Evolutionary conservation across 92 coral and sea anemone species (phyloP).

Genomic region (Phenganax stokvisi): DNA sequence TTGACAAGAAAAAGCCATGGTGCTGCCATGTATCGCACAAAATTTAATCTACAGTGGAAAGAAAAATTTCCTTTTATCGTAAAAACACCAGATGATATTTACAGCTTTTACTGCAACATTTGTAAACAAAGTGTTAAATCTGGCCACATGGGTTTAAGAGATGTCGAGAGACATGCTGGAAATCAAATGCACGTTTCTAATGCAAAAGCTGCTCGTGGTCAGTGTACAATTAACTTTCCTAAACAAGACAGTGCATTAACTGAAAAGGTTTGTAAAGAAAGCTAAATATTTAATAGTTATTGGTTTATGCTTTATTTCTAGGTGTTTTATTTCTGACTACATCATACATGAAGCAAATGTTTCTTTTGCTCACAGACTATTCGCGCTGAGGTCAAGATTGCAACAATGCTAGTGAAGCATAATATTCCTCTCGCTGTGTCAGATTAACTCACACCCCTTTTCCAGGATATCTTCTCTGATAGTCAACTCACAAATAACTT

Average conservation of each 20-base stretch:
- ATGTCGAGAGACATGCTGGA: too few relatives aligned
- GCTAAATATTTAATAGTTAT: background rate
- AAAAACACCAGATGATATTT: background rate
- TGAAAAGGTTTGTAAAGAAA: slow-evolving; percentile 4
- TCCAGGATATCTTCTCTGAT: slow-evolving; percentile 32
- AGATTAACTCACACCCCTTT: slow-evolving; percentile 29
- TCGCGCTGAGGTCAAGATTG: slow-evolving; percentile 46
- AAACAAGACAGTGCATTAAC: background rate
- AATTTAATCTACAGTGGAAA: background rate
- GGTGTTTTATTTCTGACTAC: too few relatives aligned
- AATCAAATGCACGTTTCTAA: too few relatives aligned
- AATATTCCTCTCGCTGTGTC: slow-evolving; percentile 38
- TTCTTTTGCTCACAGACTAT: slow-evolving; percentile 5
- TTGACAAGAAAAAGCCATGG: background rate
- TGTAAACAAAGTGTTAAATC: background rate
- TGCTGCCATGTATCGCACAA: background rate
- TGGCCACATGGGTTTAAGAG: too few relatives aligned
- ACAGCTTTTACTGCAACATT: background rate
- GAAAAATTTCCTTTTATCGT: background rate
- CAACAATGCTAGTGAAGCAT: slow-evolving; percentile 37
- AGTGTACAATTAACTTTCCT: too few relatives aligned
- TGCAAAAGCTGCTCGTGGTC: too few relatives aligned
- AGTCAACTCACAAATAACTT: slow-evolving; percentile 29
- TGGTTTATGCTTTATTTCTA: background rate
- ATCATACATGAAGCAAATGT: background rate